These are phyloP conservation scores for Rotaria sp. DNA, from an alignment of 2,888 invertebrate genomes.

Conservation along the genomic window DNA sequence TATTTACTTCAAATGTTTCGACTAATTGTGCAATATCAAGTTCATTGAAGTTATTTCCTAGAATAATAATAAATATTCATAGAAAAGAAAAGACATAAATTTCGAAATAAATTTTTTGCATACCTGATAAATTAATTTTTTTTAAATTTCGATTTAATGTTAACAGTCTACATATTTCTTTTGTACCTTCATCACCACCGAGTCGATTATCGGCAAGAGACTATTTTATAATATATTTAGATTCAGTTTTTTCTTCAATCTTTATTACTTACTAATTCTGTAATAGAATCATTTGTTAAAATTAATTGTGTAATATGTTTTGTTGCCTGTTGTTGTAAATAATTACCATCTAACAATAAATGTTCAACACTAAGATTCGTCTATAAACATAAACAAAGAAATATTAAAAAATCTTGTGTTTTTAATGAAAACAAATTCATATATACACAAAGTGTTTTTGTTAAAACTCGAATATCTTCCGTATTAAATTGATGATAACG, in stretches of 20 bases:
- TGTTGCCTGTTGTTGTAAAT: conserved; percentile 48
- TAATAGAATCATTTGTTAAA: conserved; percentile 50
- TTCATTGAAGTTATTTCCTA: conserved; percentile 46
- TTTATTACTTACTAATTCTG: conserved; percentile 46
- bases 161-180: conserved; percentile 49
- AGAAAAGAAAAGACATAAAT: conserved; percentile 48
- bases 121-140: conserved; percentile 49
- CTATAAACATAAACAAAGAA: conserved; percentile 43
- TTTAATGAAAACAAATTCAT: background rate
- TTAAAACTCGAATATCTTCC: conserved; percentile 47
- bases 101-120: conserved; percentile 47
- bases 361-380: conserved; percentile 48
- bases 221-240: conserved; percentile 42
- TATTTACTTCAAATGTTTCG: conserved; percentile 43
- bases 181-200: conserved; percentile 46
- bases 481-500: conserved; percentile 48
- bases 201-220: conserved; percentile 50
- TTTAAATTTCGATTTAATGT: conserved; percentile 47
- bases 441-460: conserved; percentile 43
- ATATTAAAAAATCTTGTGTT: background rate
- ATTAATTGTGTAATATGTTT: conserved; percentile 48
- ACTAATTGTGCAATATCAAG: conserved; percentile 42
- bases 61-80: conserved; percentile 47
- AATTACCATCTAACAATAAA: conserved; percentile 49
- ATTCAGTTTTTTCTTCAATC: too few relatives aligned